Evolutionary conservation across 2,113 vertebrate species (phyloP).

Genomic region (Rhea pennata): DNA sequence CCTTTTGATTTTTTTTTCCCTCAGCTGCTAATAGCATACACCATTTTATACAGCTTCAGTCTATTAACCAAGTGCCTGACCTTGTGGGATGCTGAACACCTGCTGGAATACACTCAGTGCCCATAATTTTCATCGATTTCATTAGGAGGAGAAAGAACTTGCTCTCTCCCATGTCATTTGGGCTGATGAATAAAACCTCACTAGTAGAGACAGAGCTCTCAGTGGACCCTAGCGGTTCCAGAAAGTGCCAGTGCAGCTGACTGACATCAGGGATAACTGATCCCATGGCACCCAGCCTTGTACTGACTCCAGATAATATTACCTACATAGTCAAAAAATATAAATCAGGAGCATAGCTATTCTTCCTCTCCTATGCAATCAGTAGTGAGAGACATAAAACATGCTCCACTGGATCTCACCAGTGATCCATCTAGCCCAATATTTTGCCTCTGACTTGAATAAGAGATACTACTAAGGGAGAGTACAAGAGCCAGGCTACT

Average conservation of each 20-base stretch:
- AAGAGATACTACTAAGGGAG: background rate
- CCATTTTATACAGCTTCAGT: constrained; percentile 44
- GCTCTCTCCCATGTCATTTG: constrained; percentile 12
- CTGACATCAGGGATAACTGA: background rate
- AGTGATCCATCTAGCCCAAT: background rate
- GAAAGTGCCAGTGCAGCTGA: background rate
- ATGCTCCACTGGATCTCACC: background rate
- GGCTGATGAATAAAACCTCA: background rate
- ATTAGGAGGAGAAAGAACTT: constrained; percentile 33
- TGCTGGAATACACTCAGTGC: constrained; percentile 40
- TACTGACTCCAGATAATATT: background rate
- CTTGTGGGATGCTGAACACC: constrained; percentile 47
- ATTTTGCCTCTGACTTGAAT: background rate
- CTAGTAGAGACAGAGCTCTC: background rate
- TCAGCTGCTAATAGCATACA: constrained; percentile 46
- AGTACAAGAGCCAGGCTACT: background rate
- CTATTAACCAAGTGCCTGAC: constrained; percentile 62
- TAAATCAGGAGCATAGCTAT: background rate
- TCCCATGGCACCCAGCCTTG: background rate
- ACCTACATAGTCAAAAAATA: background rate
- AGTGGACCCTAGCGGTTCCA: background rate
- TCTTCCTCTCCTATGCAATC: background rate
- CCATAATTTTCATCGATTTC: constrained; percentile 57
- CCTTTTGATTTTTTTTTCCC: constrained; percentile 44
- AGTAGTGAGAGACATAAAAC: background rate